These are phyloP conservation scores for Oreotrochilus melanogaster DNA, from an alignment of 2,113 vertebrate species.

Conservation along the genomic window DNA sequence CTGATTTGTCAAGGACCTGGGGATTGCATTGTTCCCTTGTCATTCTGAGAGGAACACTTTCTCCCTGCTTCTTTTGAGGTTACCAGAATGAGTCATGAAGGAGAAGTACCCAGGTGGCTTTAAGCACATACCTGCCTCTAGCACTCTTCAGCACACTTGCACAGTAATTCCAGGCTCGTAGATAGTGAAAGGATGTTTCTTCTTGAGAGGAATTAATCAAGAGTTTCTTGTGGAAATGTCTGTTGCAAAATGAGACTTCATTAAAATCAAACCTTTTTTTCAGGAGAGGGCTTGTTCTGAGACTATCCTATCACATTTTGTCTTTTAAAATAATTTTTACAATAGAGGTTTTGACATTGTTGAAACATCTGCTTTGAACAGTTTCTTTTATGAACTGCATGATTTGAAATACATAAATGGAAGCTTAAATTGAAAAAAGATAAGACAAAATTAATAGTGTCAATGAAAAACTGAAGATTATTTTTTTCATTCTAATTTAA, in stretches of 20 bases:
- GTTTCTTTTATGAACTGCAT: not conserved
- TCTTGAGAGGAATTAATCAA: constrained; percentile 9
- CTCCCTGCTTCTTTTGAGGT: not conserved
- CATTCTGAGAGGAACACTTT: not conserved
- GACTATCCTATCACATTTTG: not conserved
- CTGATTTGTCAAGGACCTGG: not conserved
- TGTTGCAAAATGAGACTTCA: not conserved
- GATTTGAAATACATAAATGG: not conserved
- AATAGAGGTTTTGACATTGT: constrained; percentile 14
- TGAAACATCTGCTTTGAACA: constrained; percentile 21
- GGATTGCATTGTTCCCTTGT: not conserved
- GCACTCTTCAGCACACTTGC: not conserved
- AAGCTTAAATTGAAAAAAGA: constrained; percentile 10
- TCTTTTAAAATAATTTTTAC: not conserved
- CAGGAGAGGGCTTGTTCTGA: not conserved
- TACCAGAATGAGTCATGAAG: not conserved
- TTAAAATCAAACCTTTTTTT: not conserved
- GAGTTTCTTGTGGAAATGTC: not conserved
- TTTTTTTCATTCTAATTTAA: constrained; percentile 9
- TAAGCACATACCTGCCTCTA: constrained; percentile 14
- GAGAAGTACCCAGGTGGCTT: constrained; percentile 8
- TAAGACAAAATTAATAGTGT: not conserved
- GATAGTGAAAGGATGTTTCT: not conserved
- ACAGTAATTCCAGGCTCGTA: not conserved
- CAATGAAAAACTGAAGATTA: not conserved